Conservation (phyloP, 2,888 invertebrate species). For the Agrilus cyanescens region DNA sequence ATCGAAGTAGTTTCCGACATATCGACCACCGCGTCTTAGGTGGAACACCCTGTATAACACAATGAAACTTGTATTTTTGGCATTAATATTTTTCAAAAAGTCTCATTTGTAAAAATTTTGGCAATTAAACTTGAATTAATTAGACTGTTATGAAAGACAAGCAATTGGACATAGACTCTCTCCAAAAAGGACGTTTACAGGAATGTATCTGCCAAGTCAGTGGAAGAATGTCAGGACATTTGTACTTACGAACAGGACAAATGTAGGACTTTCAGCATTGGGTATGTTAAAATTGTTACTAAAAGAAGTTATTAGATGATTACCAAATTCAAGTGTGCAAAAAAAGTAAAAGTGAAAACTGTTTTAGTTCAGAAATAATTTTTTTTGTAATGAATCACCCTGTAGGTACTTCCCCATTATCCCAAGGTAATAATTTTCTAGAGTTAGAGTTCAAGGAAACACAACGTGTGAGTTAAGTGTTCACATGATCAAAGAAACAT, state of each 20-base stretch:
- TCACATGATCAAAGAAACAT: slow-evolving; percentile 35
- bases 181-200: slow-evolving; percentile 32
- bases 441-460: slow-evolving; percentile 49
- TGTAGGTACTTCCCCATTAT: background rate
- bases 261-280: slow-evolving; percentile 41
- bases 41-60: no score
- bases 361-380: no score
- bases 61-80: no score
- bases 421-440: slow-evolving; percentile 27
- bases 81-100: no score
- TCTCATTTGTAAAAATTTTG: no score
- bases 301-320: no score
- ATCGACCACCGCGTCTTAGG: no score
- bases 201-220: slow-evolving; percentile 29
- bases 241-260: slow-evolving; percentile 36
- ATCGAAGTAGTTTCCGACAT: no score
- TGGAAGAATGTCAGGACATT: slow-evolving; percentile 37
- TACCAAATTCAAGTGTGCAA: no score
- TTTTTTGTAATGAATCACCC: no score
- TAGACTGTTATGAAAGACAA: slow-evolving; percentile 43
- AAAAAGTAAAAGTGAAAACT: no score
- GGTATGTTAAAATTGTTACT: slow-evolving; percentile 34
- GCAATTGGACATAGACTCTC: slow-evolving; percentile 39
- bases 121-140: no score
- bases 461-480: slow-evolving; percentile 46